phyloP scores from a whole-genome alignment of 2,113 vertebrate species.

The Psophia crepitans region DNA sequence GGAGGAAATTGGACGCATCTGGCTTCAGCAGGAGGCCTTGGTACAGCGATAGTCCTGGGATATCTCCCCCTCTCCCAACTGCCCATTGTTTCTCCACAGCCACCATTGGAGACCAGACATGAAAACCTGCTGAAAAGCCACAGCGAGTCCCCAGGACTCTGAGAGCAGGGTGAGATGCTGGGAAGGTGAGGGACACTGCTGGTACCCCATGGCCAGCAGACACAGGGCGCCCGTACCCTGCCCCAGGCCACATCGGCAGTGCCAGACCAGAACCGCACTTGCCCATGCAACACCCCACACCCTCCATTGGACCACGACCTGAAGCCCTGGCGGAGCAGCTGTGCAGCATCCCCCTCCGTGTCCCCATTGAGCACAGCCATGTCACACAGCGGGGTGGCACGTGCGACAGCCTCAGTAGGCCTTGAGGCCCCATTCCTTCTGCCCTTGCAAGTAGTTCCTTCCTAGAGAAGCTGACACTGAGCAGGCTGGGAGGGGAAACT shows the following conservation, averaged over 20 bases:
- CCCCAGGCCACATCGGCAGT: neutral
- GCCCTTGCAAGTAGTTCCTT: neutral
- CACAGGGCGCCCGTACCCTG: rapidly evolving
- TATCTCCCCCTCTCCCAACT: neutral
- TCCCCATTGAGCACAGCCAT: rapidly evolving
- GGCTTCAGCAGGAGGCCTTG: neutral
- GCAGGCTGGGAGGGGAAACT: neutral
- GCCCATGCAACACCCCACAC: neutral
- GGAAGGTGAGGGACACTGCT: neutral
- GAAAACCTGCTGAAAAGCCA: neutral
- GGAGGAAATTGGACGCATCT: neutral
- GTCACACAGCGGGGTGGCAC: neutral
- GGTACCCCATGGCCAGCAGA: neutral
- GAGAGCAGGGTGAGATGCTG: neutral
- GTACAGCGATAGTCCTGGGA: neutral
- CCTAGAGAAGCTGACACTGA: neutral
- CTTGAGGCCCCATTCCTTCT: neutral
- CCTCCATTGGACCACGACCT: neutral
- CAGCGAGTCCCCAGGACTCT: neutral
- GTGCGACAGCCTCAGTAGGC: neutral
- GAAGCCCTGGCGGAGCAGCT: neutral
- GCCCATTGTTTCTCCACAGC: neutral
- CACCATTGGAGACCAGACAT: neutral
- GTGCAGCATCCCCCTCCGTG: neutral
- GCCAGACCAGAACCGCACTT: neutral